Base-by-base conservation (phyloP, 2,797 vertebrate species). In the Betta splendens region DNA sequence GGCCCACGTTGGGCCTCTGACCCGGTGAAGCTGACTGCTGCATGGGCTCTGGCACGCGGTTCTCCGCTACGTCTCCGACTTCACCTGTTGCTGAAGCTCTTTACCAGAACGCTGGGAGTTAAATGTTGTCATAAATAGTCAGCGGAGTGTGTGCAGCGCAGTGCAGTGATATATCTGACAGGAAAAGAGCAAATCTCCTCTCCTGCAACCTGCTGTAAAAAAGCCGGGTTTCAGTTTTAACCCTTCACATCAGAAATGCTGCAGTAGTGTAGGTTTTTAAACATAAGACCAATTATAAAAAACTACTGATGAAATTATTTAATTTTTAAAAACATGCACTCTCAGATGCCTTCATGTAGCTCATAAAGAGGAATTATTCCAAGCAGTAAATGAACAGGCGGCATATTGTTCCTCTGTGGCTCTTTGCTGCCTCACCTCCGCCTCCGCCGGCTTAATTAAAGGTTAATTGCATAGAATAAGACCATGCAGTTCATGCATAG, bases 81-180 rank as follows among this genome's bases (percentile, higher is more conserved):
- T 77, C 82, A 91, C 86, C 89, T 91, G 87, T 86, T 87, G 82
- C 68, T 86, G 81, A 84, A 87, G 84, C 75, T 89, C 85, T 91
- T 88, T 85, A 86, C 83, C 88, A 87, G 87, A 89, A 77, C 75
- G 3, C 74, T 69, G 84, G 80, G 85, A 90, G 78, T 76, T 85
- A 85, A 90, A 76, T 80, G 79, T 65, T n/a, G 78, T 72, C 83
- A 87, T 90, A 90, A 91, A 92, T 84, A 89, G 71, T 80, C 46
- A 40, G 26, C 60, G 70, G 65, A 84, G 78, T 75, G 84, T 76
- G 64, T 58, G 67, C 73, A 55, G 75, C 45, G 12, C 72, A 8
- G 54, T 67, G 63, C 65, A 75, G 70, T 81, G 72, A 86, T 84
- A 77, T 73, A 84, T 83, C 75, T 80, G 72, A 71, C 75, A 84